Evolutionary conservation across 2,113 vertebrate species (phyloP).

Genomic region (Pithys albifrons): DNA sequence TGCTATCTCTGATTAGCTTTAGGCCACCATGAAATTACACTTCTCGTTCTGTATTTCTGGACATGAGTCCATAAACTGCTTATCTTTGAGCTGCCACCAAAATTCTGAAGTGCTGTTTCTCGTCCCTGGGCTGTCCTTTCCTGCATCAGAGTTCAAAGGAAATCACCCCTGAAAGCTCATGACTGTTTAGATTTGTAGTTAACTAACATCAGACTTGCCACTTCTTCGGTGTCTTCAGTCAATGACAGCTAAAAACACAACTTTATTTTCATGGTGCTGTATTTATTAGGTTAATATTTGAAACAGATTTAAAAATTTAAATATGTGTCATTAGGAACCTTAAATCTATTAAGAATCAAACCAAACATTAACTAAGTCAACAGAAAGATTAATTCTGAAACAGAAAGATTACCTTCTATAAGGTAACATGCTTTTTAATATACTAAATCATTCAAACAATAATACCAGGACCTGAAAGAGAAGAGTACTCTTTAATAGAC

Average conservation of each 20-base stretch:
- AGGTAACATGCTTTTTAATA: neutral
- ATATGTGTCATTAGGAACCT: neutral
- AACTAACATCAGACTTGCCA: neutral
- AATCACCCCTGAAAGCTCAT: neutral
- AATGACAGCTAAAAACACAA: neutral
- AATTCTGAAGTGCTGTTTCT: neutral
- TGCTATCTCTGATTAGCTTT: neutral
- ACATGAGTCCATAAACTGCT: accelerated
- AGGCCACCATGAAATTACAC: neutral
- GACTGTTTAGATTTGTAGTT: neutral
- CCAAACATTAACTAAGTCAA: neutral
- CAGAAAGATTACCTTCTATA: neutral
- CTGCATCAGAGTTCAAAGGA: neutral
- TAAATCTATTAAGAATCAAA: neutral
- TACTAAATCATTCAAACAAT: neutral
- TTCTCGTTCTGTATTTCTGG: neutral
- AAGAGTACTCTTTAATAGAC: neutral
- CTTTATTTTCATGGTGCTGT: neutral
- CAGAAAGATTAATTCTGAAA: neutral
- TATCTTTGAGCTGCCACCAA: neutral
- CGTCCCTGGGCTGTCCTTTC: neutral
- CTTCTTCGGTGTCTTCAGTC: neutral
- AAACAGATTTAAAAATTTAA: neutral
- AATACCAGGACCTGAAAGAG: neutral
- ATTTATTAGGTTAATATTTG: neutral